Base-by-base conservation (phyloP, 2,888 invertebrate genomes). In the Sphecodes monilicornis region DNA sequence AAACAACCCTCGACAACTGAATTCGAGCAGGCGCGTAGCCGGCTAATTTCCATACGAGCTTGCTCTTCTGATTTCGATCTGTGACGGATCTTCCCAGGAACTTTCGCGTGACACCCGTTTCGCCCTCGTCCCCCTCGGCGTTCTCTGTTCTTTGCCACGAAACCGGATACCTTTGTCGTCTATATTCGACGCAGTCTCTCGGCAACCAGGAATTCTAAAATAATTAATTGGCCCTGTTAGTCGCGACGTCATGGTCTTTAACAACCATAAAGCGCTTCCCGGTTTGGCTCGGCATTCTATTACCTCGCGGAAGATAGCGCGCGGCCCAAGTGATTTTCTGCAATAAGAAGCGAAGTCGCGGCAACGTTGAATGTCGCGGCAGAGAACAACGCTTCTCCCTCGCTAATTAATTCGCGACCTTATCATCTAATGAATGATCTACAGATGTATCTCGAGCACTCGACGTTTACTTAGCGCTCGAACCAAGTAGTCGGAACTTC, bases 1-100 rank as follows among this genome's bases (percentile, higher is more conserved):
- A 86, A 86, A 86, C 76, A 86, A 78, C 70, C 74, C 41, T 70
- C 57, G 78, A 82, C 86, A 76, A 82, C 68, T n/a, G 75, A 70
- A 82, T 64, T 68, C 64, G 26, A 26, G 57, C n/a, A 39, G 26
- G 32, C 11, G 32, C 29, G 39, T 50, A 39, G 64, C 64, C 66
- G 39, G 13, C 78, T 32, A 70, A 84, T 84, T 78, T 84, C 78
- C 84, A 84, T 78, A 70, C 22, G 36, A n/a, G 32, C 13, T 50
- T 43, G 73, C 77, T 84, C 77, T 77, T 74, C 84, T 10, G 69
- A 83, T 78, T 64, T 64, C 76, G 57, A 60, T 39, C 39, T 46
- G 18, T 50, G 50, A 50, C 50, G 36, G 39, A 57, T n/a, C 54
- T 73, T 54, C 18, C 39, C 22, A 18, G 64, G 22, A 66, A 66